Percentiles rank a stretch among this genome's conserved stretches.
phyloP scores from a whole-genome alignment of 2,888 invertebrate species.

The Hydraecia micacea region DNA sequence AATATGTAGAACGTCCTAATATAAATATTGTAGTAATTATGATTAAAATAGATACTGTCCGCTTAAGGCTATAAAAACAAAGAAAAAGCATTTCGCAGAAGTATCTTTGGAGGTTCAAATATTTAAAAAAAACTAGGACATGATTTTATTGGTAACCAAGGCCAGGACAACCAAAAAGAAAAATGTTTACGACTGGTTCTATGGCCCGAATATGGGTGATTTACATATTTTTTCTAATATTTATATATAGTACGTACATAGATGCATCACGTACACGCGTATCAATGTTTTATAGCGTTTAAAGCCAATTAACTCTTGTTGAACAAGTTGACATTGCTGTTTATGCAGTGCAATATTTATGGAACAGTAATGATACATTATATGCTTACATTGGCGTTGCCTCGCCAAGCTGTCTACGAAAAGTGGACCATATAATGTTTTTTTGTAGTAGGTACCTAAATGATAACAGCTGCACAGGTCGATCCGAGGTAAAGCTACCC shows the following conservation, averaged over 20 bases:
- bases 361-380: slow-evolving; percentile 16
- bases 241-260: slow-evolving; percentile 14
- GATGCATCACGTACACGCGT: slow-evolving; percentile 36
- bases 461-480: too few relatives aligned
- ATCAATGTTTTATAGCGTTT: slow-evolving; percentile 55
- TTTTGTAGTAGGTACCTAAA: neutral
- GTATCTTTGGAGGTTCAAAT: neutral
- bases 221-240: slow-evolving; percentile 17
- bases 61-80: neutral
- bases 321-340: slow-evolving; percentile 58
- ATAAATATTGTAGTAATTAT: neutral
- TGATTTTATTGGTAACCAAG: neutral
- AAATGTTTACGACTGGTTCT: neutral
- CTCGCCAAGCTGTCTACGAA: slow-evolving; percentile 31
- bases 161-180: neutral
- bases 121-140: neutral
- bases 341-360: slow-evolving; percentile 37
- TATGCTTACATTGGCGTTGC: slow-evolving; percentile 14
- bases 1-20: neutral
- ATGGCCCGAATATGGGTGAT: slow-evolving; percentile 12
- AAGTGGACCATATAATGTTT: neutral
- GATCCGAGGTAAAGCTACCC: too few relatives aligned
- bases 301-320: slow-evolving; percentile 63
- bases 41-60: neutral
- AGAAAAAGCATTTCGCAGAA: slow-evolving; percentile 1